phyloP scores from a whole-genome alignment of 2,797 vertebrate genomes.

The Danionella dracula region DNA sequence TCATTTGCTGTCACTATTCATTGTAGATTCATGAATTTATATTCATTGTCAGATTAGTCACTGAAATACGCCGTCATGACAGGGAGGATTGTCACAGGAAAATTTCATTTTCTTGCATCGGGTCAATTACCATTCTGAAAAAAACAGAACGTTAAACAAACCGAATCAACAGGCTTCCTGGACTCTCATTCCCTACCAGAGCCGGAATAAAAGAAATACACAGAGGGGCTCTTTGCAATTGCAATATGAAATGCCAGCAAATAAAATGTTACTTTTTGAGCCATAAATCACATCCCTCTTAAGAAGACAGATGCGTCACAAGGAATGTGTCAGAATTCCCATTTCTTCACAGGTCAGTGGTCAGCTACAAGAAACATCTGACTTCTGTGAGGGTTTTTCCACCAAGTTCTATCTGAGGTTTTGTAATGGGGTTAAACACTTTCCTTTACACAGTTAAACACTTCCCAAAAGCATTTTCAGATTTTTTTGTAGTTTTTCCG shows the following conservation, averaged over 20 bases:
- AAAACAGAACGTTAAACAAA: constrained; percentile 10
- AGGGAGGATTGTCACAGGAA: constrained; percentile 12
- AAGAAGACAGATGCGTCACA: no score
- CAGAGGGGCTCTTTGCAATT: neutral
- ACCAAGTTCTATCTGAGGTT: no score
- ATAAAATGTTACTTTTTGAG: neutral
- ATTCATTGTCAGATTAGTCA: constrained; percentile 46
- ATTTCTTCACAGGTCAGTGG: no score
- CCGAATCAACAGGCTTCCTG: neutral
- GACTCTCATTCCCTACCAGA: neutral
- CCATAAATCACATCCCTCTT: constrained; percentile 4
- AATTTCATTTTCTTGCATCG: constrained; percentile 38
- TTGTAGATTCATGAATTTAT: constrained; percentile 45
- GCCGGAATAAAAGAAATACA: neutral
- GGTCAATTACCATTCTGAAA: constrained; percentile 33
- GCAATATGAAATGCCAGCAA: neutral
- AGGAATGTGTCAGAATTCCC: no score
- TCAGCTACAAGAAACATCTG: no score
- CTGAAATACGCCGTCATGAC: constrained; percentile 39
- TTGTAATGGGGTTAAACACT: no score
- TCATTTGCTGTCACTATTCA: constrained; percentile 46
- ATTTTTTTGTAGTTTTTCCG: no score
- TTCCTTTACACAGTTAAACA: no score
- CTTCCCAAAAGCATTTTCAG: no score
- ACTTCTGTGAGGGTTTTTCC: no score